Percentiles rank a stretch among this genome's conserved stretches.
Conservation (phyloP, 2,797 vertebrate genomes). For the Zenarchopterus dispar region DNA sequence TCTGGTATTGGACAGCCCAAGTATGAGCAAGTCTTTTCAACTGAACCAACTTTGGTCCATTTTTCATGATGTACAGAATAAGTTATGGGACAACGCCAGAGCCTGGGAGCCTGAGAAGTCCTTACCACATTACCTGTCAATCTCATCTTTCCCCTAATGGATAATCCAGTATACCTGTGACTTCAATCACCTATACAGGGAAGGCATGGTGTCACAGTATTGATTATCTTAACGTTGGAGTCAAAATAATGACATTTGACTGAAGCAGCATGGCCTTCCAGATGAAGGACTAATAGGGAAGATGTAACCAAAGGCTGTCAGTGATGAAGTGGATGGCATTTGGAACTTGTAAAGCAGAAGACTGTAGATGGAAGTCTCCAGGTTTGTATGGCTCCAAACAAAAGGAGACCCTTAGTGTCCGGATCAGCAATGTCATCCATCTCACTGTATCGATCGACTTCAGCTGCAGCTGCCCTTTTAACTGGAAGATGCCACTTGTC, state of each 20-base stretch:
- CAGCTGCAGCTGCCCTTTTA: slow-evolving; percentile 72
- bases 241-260: slow-evolving; percentile 70
- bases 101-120: slow-evolving; percentile 24
- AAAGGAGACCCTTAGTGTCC: slow-evolving; percentile 40
- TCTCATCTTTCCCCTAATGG: slow-evolving; percentile 49
- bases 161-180: slow-evolving; percentile 61
- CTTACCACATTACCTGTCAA: slow-evolving; percentile 72
- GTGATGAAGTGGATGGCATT: slow-evolving; percentile 76
- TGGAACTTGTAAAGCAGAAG: slow-evolving; percentile 59
- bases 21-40: slow-evolving; percentile 2
- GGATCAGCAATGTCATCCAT: slow-evolving; percentile 55
- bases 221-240: slow-evolving; percentile 75
- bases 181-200: slow-evolving; percentile 62
- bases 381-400: slow-evolving; percentile 46
- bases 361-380: slow-evolving; percentile 47
- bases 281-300: slow-evolving; percentile 68
- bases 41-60: slow-evolving; percentile 19
- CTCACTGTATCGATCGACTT: slow-evolving; percentile 66
- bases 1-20: not conserved
- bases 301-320: slow-evolving; percentile 66
- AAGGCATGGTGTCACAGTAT: slow-evolving; percentile 75
- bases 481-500: slow-evolving; percentile 52
- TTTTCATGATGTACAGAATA: slow-evolving; percentile 34
- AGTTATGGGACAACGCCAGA: slow-evolving; percentile 41
- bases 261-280: slow-evolving; percentile 58